A percentile compares a stretch with the other conserved stretches of the same genome.
phyloP scores from a whole-genome alignment of 1,140 invertebrate species.

The Acromyrmex heyeri region DNA sequence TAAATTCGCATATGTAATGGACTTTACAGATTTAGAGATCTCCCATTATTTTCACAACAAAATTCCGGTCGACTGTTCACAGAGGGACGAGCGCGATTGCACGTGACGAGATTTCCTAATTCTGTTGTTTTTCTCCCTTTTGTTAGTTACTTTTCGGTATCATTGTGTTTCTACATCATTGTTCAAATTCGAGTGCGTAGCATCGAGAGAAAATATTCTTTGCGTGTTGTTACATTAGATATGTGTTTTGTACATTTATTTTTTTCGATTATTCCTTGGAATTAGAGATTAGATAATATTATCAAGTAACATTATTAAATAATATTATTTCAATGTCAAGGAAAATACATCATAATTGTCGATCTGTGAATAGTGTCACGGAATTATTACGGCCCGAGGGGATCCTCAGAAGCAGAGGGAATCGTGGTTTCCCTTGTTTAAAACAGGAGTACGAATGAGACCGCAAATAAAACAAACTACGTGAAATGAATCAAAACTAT shows the following conservation, averaged over 20 bases:
- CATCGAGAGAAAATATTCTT: neutral
- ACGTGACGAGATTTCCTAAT: neutral
- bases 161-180: neutral
- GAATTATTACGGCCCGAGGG: neutral
- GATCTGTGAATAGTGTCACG: slow-evolving; percentile 38
- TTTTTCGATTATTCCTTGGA: neutral
- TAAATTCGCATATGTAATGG: neutral
- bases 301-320: no score
- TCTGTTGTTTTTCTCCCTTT: neutral
- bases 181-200: neutral
- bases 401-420: neutral
- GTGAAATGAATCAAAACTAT: slow-evolving; percentile 53
- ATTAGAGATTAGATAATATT: neutral
- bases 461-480: slow-evolving; percentile 40
- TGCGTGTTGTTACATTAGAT: neutral
- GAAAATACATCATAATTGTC: neutral
- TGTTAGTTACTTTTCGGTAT: slow-evolving; percentile 12
- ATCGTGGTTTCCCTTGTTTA: neutral
- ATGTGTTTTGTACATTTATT: slow-evolving; percentile 33
- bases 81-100: neutral
- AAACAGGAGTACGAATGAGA: slow-evolving; percentile 11
- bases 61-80: slow-evolving; percentile 38
- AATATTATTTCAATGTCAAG: neutral
- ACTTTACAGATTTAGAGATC: slow-evolving; percentile 29
- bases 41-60: neutral